Evolutionary conservation across 2,888 invertebrate species (phyloP), one percentile per base, ranked within the genome.

Genomic region (Acrocera orbiculus): DNA sequence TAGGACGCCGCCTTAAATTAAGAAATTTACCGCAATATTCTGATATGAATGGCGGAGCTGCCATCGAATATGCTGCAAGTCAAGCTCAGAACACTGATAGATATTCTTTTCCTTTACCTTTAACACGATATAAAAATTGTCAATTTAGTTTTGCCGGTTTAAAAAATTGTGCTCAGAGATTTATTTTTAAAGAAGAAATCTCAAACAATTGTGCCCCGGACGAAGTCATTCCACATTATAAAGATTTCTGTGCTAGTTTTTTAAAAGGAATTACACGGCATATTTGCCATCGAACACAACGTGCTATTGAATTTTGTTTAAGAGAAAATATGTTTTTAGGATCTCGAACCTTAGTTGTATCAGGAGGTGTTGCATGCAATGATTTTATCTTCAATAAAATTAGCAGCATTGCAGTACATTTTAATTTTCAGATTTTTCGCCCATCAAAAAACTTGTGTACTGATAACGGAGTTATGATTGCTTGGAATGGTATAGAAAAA

Each of bases 381-480:
- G 65, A 76, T 55, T 81, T 74, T 49, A 75, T 96, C 32, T 73
- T 72, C 31, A 61, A 68, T 42, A 73, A 76, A 31, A 59, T 98
- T 13, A 49, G 67, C 47, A 59, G 72, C 30, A 54, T 92, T 40
- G 79, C 83, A 44, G 49, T 64, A 11, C 65, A 71, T 44, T 65
- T 68, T 47, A 69, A 66, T 2, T 85, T 73, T 47, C 63, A 63
- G 48, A 62, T 85, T 4, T 64, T 71, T 35, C 69, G 81, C 36
- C 92, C 95, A 10, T 81, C 87, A 4, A 73, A 79, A 15, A 67
- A 70, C 49, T 67, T 90, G 8, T 98, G 98, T 54, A 92, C 90
- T 1, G 98, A 98, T 56, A 98, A 98, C 68, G 98, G 96, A 6
- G 71, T 92, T 20, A 98, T 98, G 98, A 86, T 98, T 47, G 96